Evolutionary conservation across 2,113 vertebrate genomes (phyloP), one percentile per base, ranked within the genome.

Genomic region (Hemicordylus capensis): DNA sequence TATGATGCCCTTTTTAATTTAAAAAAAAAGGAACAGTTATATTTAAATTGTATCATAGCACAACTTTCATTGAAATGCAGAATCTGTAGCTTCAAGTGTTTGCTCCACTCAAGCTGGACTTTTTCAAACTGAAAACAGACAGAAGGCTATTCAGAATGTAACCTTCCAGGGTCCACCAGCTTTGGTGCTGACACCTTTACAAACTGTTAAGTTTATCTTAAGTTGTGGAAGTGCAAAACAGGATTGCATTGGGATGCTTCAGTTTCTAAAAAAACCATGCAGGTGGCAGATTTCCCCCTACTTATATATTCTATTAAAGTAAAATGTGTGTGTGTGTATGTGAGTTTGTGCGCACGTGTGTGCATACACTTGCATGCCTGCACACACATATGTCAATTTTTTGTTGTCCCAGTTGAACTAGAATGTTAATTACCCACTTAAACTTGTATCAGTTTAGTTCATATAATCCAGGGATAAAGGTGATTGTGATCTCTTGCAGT

Each of bases 61-160:
- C 81, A 75, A 80, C 88, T 92, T 93, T 95, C 94, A 95, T 94
- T 96, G 92, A 93, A 90, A 96, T 95, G 93, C 93, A 94, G 94
- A 94, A 93, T 88, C 86, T 91, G 93, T 86, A 91, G 93, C 90
- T 95, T 93, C 87, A 85, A 96, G 93, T 95, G 92, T 95, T 95
- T 95, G 92, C 92, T 92, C 91, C 91, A 89, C 90, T 96, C 94
- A 81, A 93, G 92, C 89, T 85, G 89, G 89, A 91, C 93, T 89
- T 85, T 95, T 96, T 95, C 92, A 95, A 93, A 93, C 66, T 93
- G 92, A 95, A 96, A 95, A 94, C 76, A 94, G 92, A 94, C 92
- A 90, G 87, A 93, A 91, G 94, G 90, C 87, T 89, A 86, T 90
- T 95, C 90, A 92, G 93, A 95, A 95, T 93, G 90, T 90, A 92